Percentiles rank a stretch among this genome's conserved stretches.
These are phyloP conservation scores for Valencia hispanica DNA, from an alignment of 2,797 vertebrate species.

Conservation along the genomic window DNA sequence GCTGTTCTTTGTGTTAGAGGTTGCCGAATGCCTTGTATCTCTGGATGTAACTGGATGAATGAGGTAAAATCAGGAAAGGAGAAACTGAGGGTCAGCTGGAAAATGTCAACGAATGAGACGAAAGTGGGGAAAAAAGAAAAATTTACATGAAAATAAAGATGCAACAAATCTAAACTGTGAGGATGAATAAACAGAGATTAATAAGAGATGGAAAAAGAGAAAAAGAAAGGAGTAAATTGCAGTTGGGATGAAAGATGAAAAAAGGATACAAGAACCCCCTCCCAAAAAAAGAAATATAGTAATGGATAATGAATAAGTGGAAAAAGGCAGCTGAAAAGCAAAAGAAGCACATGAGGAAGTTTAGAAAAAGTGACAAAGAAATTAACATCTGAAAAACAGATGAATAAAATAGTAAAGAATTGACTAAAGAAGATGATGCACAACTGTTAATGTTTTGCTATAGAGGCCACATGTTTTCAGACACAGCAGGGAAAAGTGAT, in stretches of 20 bases:
- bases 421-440: background rate
- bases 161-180: slow-evolving; percentile 2
- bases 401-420: background rate
- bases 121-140: background rate
- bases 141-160: slow-evolving; percentile 8
- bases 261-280: background rate
- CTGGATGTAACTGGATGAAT: slow-evolving; percentile 10
- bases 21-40: background rate
- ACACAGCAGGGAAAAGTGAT: slow-evolving; percentile 7
- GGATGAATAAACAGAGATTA: slow-evolving; percentile 13
- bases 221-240: background rate
- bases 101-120: background rate
- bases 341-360: background rate
- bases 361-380: background rate
- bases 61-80: background rate
- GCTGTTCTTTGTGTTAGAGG: background rate
- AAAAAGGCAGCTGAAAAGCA: background rate
- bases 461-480: background rate
- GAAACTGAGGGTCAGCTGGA: slow-evolving; percentile 16
- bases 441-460: background rate
- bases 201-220: slow-evolving; percentile 6
- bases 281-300: background rate
- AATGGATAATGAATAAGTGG: background rate
- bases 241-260: background rate
- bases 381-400: background rate